Evolutionary conservation across 2,113 vertebrate genomes (phyloP), one percentile per base, ranked within the genome.

Genomic region (Tupaia chinensis): DNA sequence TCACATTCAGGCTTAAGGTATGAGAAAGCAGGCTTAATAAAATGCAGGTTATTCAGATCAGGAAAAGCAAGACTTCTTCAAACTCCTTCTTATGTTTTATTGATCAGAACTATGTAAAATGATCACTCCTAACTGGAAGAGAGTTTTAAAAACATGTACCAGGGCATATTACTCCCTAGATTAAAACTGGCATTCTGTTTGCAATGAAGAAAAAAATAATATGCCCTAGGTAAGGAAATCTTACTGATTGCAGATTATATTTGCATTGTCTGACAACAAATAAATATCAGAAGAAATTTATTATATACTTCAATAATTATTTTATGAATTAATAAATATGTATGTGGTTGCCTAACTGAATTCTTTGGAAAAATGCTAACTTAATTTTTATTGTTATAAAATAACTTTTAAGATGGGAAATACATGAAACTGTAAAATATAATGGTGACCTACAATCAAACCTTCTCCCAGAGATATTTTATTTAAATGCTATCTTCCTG

Each of bases 251-350:
- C 53, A 91, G 65, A n/a, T 60, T 29, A 17, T 34, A 81, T 86
- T 92, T 69, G 82, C 76, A 13, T 25, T 91, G 32, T 78, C 44
- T 95, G 65, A n/a, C 53, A 74, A 73, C 68, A 92, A 76, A 29
- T 61, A 87, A 93, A 73, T 1, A 34, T 34, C 17, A 79, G 58
- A 54, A 89, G 27, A 89, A 83, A 74, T 29, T 73, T 66, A 15
- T 97, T 61, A 91, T 58, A 60, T 32, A 23, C 13, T 76, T 91
- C n/a, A 70, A 16, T 76, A 82, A 70, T 66, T 76, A 61, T 20
- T 70, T 63, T 54, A 69, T 79, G 19, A 92, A n/a, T 61, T 74
- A 74, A 15, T 73, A 84, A 9, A 11, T 17, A 84, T 17, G 63
- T 7, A 89, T 89, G 85, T 89, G 60, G 3, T 80, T 19, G 20